These are phyloP conservation scores for Brevimyrus niger DNA, from an alignment of 2,113 vertebrate genomes.

Conservation along the genomic window DNA sequence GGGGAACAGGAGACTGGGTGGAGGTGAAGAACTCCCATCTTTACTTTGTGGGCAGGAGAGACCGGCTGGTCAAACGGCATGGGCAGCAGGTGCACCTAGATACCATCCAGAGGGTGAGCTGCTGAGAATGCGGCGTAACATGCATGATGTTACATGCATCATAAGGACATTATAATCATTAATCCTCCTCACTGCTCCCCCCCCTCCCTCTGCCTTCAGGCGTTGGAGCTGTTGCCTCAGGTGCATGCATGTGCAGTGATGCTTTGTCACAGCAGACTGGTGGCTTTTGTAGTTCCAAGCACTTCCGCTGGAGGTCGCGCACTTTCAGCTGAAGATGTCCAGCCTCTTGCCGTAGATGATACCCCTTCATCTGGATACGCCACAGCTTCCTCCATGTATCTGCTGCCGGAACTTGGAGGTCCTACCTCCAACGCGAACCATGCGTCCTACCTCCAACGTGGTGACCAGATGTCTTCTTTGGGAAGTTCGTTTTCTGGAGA, in stretches of 20 bases:
- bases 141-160: neutral
- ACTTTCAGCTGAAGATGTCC: neutral
- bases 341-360: neutral
- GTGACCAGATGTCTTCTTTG: neutral
- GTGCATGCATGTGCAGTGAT: constrained; percentile 74
- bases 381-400: neutral
- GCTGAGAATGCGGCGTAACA: neutral
- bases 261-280: constrained; percentile 65
- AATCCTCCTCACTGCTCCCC: neutral
- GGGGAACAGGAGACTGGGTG: constrained; percentile 86
- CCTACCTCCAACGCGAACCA: neutral
- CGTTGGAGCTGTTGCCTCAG: constrained; percentile 60
- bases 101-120: constrained; percentile 71
- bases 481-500: neutral
- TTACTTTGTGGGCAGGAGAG: constrained; percentile 79
- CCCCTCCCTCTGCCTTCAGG: constrained; percentile 48
- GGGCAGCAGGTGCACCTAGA: constrained; percentile 78
- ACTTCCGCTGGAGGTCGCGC: constrained; percentile 32
- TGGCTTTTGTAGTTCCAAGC: constrained; percentile 71
- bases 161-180: neutral
- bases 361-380: neutral
- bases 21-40: constrained; percentile 55
- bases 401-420: neutral
- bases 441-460: neutral
- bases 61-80: constrained; percentile 83